Conservation (phyloP, 2,888 invertebrate genomes). For the Drosophila nigricruria region DNA sequence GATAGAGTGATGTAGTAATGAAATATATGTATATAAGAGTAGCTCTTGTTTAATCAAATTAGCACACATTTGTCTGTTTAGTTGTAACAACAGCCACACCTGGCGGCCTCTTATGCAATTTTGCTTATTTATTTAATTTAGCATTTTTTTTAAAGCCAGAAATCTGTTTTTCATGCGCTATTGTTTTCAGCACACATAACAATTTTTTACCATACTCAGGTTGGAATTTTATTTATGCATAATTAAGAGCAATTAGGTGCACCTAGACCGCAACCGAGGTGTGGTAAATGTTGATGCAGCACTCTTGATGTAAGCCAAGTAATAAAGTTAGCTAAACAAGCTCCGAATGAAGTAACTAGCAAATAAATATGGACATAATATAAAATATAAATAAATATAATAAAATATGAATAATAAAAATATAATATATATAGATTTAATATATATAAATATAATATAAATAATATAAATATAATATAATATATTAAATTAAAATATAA, state of each 20-base stretch:
- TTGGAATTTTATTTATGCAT: neutral
- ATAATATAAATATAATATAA: neutral
- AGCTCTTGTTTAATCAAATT: neutral
- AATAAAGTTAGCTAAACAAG: neutral
- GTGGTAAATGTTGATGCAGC: neutral
- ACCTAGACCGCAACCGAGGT: neutral
- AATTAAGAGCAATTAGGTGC: conserved; percentile 7
- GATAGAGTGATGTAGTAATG: neutral
- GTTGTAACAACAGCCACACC: neutral
- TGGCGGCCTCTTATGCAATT: neutral
- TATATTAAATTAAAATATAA: neutral
- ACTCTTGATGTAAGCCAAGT: neutral
- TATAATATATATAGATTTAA: too few species aligned
- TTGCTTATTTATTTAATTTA: neutral
- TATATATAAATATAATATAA: too few species aligned
- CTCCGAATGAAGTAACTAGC: neutral
- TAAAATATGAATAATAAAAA: too few species aligned
- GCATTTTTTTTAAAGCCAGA: neutral
- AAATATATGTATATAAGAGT: neutral
- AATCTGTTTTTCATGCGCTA: too few species aligned
- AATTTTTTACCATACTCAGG: neutral
- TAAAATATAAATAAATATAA: neutral
- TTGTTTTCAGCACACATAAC: neutral
- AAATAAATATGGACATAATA: too few species aligned
- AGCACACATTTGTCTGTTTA: neutral